Conservation (phyloP, 1,140 invertebrate species). For the Conopomorpha cramerella region DNA sequence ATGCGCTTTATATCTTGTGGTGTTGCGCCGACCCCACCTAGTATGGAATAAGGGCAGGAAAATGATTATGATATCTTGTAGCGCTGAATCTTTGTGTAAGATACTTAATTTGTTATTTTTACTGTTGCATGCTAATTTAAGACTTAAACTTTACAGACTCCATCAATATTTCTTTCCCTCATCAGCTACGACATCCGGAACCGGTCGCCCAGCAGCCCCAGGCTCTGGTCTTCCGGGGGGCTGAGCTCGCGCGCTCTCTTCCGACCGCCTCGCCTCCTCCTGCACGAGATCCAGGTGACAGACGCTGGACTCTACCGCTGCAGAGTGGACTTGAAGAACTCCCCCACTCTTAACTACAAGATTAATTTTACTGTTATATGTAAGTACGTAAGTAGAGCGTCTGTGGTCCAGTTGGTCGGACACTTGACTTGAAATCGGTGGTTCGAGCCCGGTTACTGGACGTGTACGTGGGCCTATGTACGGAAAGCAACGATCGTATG, state of each 20-base stretch:
- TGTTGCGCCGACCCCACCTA: too few relatives aligned
- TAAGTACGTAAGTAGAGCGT: too few relatives aligned
- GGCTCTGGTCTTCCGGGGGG: conserved; percentile 79
- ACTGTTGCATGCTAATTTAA: neutral
- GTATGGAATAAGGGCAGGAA: too few relatives aligned
- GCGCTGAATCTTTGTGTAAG: too few relatives aligned
- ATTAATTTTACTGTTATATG: conserved; percentile 87
- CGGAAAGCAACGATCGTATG: too few relatives aligned
- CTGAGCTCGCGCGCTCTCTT: conserved; percentile 80
- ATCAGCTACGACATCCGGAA: conserved; percentile 83
- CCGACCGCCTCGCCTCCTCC: conserved; percentile 72
- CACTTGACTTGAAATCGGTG: too few relatives aligned
- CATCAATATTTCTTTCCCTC: conserved; percentile 19
- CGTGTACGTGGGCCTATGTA: too few relatives aligned
- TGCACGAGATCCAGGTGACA: conserved; percentile 71
- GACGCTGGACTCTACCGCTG: conserved; percentile 86
- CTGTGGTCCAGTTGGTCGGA: too few relatives aligned
- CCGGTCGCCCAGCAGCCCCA: conserved; percentile 70
- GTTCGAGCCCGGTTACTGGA: too few relatives aligned
- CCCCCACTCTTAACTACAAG: conserved; percentile 82
- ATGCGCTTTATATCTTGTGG: too few relatives aligned
- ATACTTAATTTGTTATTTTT: too few relatives aligned
- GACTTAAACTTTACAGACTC: neutral
- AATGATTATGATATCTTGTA: too few relatives aligned
- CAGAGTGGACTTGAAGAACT: conserved; percentile 86